Evolutionary conservation across 2,797 vertebrate genomes (phyloP).

Genomic region (Dallia pectoralis): DNA sequence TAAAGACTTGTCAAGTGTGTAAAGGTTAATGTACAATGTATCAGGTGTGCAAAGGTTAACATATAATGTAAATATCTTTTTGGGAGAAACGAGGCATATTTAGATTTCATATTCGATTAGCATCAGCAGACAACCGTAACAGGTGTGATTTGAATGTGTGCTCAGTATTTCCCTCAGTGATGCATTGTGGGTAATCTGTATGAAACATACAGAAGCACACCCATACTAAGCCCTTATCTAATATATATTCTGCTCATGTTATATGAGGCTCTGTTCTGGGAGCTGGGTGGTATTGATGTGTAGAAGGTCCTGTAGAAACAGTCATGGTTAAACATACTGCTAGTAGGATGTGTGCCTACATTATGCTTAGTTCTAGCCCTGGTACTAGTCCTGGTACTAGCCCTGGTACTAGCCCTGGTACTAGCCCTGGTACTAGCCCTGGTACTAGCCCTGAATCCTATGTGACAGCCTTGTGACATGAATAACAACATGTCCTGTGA

Average conservation of each 20-base stretch:
- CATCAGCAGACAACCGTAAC: constrained; percentile 51
- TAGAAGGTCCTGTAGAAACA: constrained; percentile 49
- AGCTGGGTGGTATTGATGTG: constrained; percentile 45
- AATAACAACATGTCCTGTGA: constrained; percentile 65
- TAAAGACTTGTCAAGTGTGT: constrained; percentile 64
- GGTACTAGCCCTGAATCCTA: constrained; percentile 59
- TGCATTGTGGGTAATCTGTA: constrained; percentile 19
- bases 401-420: constrained; percentile 34
- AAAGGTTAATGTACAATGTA: constrained; percentile 73
- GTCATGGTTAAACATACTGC: constrained; percentile 50
- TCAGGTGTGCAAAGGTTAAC: constrained; percentile 65
- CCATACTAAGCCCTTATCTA: background rate
- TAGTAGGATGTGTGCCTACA: constrained; percentile 59
- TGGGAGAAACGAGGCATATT: constrained; percentile 38
- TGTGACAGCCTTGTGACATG: constrained; percentile 66
- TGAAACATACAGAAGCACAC: constrained; percentile 9
- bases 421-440: too few species aligned
- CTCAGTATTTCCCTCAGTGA: constrained; percentile 26
- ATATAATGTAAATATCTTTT: constrained; percentile 63
- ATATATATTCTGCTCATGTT: constrained; percentile 15
- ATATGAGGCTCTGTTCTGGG: constrained; percentile 24
- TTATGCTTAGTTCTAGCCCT: constrained; percentile 37
- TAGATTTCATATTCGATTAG: constrained; percentile 60
- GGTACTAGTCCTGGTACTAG: constrained; percentile 25
- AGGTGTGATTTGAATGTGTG: constrained; percentile 22